Base-by-base conservation (phyloP, 1,140 invertebrate species). In the Limonius californicus region DNA sequence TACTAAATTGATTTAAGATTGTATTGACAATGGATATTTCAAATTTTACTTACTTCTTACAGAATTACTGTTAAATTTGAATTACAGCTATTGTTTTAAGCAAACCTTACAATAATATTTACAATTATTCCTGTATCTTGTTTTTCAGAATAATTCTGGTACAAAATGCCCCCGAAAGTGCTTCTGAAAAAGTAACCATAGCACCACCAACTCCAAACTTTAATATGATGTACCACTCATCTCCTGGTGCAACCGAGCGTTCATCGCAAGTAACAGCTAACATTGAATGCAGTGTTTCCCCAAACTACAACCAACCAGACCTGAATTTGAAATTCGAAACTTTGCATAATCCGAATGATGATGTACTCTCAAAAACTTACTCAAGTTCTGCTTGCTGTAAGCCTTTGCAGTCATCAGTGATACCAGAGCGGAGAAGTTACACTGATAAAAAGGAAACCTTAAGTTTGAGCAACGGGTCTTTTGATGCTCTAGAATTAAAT, bases 141-240 rank as follows among this genome's bases (percentile, higher is more conserved):
- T 55, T 54, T 81, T 81, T 54, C 72, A 89, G 88, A 74, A 91
- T 96, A 66, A 89, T 97, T 62, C 84, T 92, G 57, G 92, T 97
- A 68, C 93, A 96, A 82, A 94, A 93, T 77, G 90, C 89, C 39
- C 90, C 90, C 0, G 89, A 96, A 82, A 94, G 92, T 77, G 90
- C 89, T 42, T 90, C 90, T 0, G 89, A 92, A 74, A 91, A 91
- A 79, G 77, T 72, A 68, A 79, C 77, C 65, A 27, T 55, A 32
- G 21, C 14, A 32, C 81, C 74, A 72, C 83, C 83, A 21, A 83
- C 84, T 32, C 76, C 86, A 57, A 77, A 72, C 69, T 72, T 79
- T 16, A 77, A 73, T 56, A 69, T 67, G 21, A 70, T 74, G 19
- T 76, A 75, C n/a, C 78, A 74, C 68, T 68, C 62, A 62, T 3